Evolutionary conservation across 2,113 vertebrate genomes (phyloP).

Genomic region (Nansenia antarctica): DNA sequence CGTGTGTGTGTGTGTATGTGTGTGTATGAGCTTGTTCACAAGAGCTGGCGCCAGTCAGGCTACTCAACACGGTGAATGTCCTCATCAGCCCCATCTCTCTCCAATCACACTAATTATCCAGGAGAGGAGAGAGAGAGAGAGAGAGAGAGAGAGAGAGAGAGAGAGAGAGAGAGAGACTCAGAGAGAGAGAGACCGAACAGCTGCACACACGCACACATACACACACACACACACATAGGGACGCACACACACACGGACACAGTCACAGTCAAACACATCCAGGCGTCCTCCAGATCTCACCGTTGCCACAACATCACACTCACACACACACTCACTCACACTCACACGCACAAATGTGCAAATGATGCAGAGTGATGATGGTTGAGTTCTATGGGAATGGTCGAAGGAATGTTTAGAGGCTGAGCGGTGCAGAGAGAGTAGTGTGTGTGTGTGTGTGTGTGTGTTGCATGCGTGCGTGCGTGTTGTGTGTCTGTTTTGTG

Average conservation of each 20-base stretch:
- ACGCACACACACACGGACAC: background rate
- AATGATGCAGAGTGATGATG: too few species aligned
- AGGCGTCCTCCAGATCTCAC: too few species aligned
- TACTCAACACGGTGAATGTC: constrained; percentile 39
- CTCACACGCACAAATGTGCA: background rate
- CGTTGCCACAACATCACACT: too few species aligned
- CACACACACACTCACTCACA: background rate
- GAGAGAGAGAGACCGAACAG: background rate
- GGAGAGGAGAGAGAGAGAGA: constrained; percentile 16
- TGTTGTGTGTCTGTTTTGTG: too few species aligned
- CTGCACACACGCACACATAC: background rate
- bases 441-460: too few species aligned
- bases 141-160: constrained; percentile 1
- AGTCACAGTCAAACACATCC: background rate
- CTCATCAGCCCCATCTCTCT: constrained; percentile 61
- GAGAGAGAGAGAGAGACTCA: constrained; percentile 7
- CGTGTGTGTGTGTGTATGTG: too few species aligned
- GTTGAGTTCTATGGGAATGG: too few species aligned
- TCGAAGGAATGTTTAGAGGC: too few species aligned
- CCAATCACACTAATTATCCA: constrained; percentile 62
- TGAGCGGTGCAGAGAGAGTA: background rate
- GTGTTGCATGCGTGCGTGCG: too few species aligned
- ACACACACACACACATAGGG: constrained; percentile 1
- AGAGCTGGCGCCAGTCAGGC: constrained; percentile 45
- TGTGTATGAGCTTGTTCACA: too few species aligned